Conservation (phyloP, 2,797 vertebrate genomes). For the Tragopan temminckii region DNA sequence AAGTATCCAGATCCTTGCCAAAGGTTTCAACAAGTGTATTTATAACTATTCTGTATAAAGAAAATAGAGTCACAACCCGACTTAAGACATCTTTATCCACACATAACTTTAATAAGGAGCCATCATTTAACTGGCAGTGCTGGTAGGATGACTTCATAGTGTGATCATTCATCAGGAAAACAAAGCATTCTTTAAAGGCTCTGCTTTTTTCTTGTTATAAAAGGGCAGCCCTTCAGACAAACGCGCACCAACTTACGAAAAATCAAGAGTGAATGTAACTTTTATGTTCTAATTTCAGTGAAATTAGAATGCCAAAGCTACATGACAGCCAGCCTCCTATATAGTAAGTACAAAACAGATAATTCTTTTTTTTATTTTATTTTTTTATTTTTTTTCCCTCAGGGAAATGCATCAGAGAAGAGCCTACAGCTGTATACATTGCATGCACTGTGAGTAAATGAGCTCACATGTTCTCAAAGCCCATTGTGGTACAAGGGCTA, state of each 20-base stretch:
- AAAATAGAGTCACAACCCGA: neutral
- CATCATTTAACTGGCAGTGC: neutral
- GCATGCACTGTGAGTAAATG: neutral
- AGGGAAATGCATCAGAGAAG: neutral
- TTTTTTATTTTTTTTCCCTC: fast-evolving
- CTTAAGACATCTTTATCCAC: conserved; percentile 6
- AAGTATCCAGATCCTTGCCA: neutral
- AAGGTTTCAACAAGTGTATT: neutral
- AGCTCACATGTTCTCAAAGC: neutral
- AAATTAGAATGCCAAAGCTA: neutral
- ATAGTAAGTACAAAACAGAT: neutral
- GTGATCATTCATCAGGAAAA: neutral
- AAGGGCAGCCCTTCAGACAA: neutral
- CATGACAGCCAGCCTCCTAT: neutral
- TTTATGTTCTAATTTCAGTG: neutral
- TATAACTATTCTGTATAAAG: neutral
- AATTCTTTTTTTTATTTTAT: neutral
- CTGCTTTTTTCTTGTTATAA: neutral
- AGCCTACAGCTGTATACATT: neutral
- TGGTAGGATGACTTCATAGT: neutral
- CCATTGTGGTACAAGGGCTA: neutral
- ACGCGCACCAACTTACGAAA: neutral
- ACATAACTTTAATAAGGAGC: neutral
- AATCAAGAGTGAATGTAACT: neutral
- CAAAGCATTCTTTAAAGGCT: neutral